These are phyloP conservation scores for Eupelmus urozonus DNA, from an alignment of 2,888 invertebrate species.

Conservation along the genomic window DNA sequence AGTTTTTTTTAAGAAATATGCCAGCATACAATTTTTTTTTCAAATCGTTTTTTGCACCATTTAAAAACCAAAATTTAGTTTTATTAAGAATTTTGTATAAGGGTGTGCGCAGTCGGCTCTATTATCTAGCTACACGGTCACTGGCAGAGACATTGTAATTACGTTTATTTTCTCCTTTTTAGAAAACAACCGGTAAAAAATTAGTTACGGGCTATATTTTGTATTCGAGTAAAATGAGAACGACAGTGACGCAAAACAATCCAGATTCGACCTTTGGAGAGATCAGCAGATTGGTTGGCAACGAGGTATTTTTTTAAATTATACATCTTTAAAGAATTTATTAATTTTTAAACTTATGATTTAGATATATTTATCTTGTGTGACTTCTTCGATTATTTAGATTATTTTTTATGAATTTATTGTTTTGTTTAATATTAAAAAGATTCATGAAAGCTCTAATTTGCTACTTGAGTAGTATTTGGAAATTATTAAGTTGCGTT, in stretches of 20 bases:
- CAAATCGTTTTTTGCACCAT: conserved; percentile 58
- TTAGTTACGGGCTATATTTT: conserved; percentile 97
- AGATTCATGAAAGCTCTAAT: no score
- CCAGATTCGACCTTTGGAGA: conserved; percentile 96
- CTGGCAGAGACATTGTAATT: conserved; percentile 36
- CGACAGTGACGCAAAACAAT: conserved; percentile 94
- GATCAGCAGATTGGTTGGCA: conserved; percentile 85
- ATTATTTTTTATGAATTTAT: conserved; percentile 32
- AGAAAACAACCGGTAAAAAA: conserved; percentile 83
- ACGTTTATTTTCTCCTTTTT: conserved; percentile 70
- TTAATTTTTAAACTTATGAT: no score
- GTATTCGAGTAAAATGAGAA: conserved; percentile 97
- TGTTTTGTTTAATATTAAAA: no score
- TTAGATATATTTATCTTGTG: conserved; percentile 8
- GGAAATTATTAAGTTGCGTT: no score
- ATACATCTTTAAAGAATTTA: conserved; percentile 34
- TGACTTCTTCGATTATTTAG: conserved; percentile 18
- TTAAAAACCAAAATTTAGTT: conserved; percentile 46
- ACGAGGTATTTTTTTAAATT: conserved; percentile 80
- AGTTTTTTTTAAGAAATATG: conserved; percentile 71
- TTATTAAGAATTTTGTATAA: conserved; percentile 54
- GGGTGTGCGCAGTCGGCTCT: conserved; percentile 53
- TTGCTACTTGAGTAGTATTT: no score
- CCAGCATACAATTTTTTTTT: conserved; percentile 72
- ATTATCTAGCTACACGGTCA: not conserved